phyloP scores from a whole-genome alignment of 2,888 invertebrate species.

The Azorinus chamasolen region DNA sequence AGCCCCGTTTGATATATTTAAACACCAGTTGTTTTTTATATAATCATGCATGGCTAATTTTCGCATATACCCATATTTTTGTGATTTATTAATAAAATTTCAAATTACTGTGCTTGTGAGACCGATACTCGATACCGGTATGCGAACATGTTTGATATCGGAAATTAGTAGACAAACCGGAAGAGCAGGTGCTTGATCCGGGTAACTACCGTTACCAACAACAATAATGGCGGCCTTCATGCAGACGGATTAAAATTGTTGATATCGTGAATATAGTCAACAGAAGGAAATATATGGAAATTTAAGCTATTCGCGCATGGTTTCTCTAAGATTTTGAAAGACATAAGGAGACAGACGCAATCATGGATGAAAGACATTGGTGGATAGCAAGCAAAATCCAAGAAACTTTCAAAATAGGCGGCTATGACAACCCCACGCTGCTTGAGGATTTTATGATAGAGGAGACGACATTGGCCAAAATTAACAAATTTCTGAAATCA shows the following conservation, averaged over 20 bases:
- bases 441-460: conserved; percentile 85
- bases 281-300: neutral
- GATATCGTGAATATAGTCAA: neutral
- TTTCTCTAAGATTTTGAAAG: neutral
- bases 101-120: too few relatives aligned
- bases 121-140: too few relatives aligned
- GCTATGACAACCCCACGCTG: conserved; percentile 83
- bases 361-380: conserved; percentile 87
- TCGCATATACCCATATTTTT: too few relatives aligned
- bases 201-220: conserved; percentile 78
- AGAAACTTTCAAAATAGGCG: conserved; percentile 85
- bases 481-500: conserved; percentile 83
- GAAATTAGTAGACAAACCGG: too few relatives aligned
- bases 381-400: conserved; percentile 86
- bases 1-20: too few relatives aligned
- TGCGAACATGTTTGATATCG: too few relatives aligned
- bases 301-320: neutral
- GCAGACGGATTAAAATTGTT: conserved; percentile 34
- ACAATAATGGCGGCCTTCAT: conserved; percentile 79
- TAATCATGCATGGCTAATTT: too few relatives aligned
- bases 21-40: too few relatives aligned
- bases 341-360: conserved; percentile 13
- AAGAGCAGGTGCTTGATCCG: conserved; percentile 62
- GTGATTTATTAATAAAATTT: too few relatives aligned
- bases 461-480: conserved; percentile 80